Evolutionary conservation across 2,113 vertebrate genomes (phyloP), one percentile per base, ranked within the genome.

Genomic region (Ammospiza nelsoni): DNA sequence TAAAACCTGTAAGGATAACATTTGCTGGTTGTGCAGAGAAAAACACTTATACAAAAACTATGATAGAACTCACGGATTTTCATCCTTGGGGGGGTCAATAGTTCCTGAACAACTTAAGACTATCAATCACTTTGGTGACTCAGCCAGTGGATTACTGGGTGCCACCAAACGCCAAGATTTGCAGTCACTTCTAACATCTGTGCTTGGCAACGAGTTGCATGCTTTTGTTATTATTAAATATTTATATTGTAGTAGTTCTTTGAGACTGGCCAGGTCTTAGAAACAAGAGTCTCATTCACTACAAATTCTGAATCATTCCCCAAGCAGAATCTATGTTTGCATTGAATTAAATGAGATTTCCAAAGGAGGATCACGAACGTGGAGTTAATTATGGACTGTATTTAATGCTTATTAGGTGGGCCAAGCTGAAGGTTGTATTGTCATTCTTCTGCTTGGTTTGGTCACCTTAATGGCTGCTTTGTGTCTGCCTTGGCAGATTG

Each of bases 81-180:
- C 31, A 37, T 68, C 65, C 49, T 76, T 3, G 24, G 41, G 52
- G 52, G 35, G 44, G 15, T 18, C 41, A 65, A 1, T 51, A 94
- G 44, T 83, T 96, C 49, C 92, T 69, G 75, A 96, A 74, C 54
- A 88, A 62, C 18, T 80, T 85, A 43, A 88, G 51, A 23, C 62
- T 66, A 80, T 87, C 82, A 73, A 16, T 94, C 68, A 73, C 48
- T 6, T 69, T 15, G 48, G 51, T 90, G 92, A 86, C 83, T 95
- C 83, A 86, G 65, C 33, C 68, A 84, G 1, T 58, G 68, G 88
- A 74, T 95, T 88, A 89, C 55, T 77, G 58, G 80, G 61, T 96
- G 91, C 89, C 96, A 95, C 94, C 55, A 96, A 81, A 92, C 71
- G 87, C 95, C 89, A 93, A 87, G 86, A 95, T 86, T 75, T 95